Base-by-base conservation (phyloP, 2,797 vertebrate genomes). In the Lagocephalus sceleratus region DNA sequence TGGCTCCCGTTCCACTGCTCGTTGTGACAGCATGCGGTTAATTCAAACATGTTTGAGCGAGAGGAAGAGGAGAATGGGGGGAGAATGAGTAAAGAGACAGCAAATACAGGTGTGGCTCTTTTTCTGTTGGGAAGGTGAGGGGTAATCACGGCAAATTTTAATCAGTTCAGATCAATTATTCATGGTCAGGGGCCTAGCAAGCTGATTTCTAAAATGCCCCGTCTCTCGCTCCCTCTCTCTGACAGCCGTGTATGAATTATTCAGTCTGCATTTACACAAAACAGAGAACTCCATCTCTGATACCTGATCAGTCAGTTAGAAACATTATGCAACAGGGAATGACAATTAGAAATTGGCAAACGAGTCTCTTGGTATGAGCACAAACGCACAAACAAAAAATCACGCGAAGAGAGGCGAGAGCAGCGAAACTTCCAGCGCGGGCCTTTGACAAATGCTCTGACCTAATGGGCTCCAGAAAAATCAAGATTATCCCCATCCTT, bases 121-220 rank as follows among this genome's bases (percentile, higher is more conserved):
- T 86, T 89, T 91, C 80, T 88, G 78, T 73, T 82, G 76, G 77
- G 73, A 69, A 83, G 87, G 82, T 84, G 81, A 85, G 86, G 77
- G 87, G 88, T 91, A 91, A 92, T 92, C 88, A 91, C 73, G 60
- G 90, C 84, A 89, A 92, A 91, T 87, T 91, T 91, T 91, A 92
- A 92, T 92, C 91, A 92, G 88, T 85, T 88, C 68, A 86, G 85
- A 90, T 92, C 88, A 91, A 92, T 92, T 89, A 92, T 92, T 92
- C 88, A 92, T 92, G 87, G 81, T 88, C 87, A 85, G 89, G 87
- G 90, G 90, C 88, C 83, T 83, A 64, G 84, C 58, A 68, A 83
- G 83, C 76, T 82, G 85, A 88, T 92, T 90, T 91, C 84, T 82
- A 85, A 89, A 89, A 88, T 79, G 79, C 85, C 73, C 63, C 77